Base-by-base conservation (phyloP, 2,888 invertebrate genomes). In the Epiperipatus broadwayi region DNA sequence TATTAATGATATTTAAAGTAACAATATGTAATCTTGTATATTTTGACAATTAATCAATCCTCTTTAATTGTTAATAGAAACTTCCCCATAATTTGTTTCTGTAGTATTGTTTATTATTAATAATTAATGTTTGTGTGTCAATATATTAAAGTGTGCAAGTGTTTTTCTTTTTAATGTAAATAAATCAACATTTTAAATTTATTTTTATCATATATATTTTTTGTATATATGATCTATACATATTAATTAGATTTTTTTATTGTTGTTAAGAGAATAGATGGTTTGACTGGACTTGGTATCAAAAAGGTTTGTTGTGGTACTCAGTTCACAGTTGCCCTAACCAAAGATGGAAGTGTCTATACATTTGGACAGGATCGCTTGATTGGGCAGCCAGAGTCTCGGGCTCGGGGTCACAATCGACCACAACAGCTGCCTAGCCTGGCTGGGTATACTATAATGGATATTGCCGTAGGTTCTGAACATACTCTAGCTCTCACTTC, bases 281-380 rank as follows among this genome's bases (percentile, higher is more conserved):
- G 61, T 2, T 52, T 72, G 47, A 62, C 63, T 47, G 65, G 67
- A 46, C 50, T 67, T 20, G 64, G 64, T 1, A 58, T 72, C 7
- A 66, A 64, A 46, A 70, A 69, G 54, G 68, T 70, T 2, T 66
- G 66, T 16, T 71, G 71, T 52, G 72, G 72, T n/a, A 67, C 69
- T 2, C 69, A 71, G 49, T 67, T 72, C 47, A 69, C 71, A 2
- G 62, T 72, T 8, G 71, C 71, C 45, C 56, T 72, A n/a, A 68
- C 71, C 1, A 61, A 57, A 44, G 63, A 64, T 50, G 72, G 73
- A 0, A 56, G 60, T 43, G 63, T 72, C 5, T 71, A 59, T 48
- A 69, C 71, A 2, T 72, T 70, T 56, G 73, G 72, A 27, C 54
- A 65, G 50, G 71, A 72, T 46, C 61, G 69, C 22, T 58, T 68